Base-by-base conservation (phyloP, 2,113 vertebrate genomes). In the Meleagris gallopavo region DNA sequence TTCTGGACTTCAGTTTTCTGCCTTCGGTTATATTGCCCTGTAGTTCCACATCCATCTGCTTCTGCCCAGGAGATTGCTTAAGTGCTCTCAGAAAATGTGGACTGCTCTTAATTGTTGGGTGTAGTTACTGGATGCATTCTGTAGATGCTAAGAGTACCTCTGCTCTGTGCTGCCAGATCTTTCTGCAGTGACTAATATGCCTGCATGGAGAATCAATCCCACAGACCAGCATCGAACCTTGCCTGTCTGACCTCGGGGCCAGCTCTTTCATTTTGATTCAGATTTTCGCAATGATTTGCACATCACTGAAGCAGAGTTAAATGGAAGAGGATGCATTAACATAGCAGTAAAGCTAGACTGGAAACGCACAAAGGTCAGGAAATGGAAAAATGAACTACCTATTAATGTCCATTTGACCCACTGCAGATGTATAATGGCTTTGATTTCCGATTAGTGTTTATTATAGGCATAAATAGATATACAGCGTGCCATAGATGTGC, bases 281-380 rank as follows among this genome's bases (percentile, higher is more conserved):
- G 50, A 86, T 94, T 89, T 74, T 48, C 69, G 72, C 83, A 52
- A 17, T 54, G 91, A 88, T 95, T 88, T 92, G 88, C 90, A 78
- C 76, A 69, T 90, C 85, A 84, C 46, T 90, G 70, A 69, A 93
- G 79, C 76, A 36, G 84, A 84, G 77, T 72, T 86, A 91, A 86
- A 88, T 86, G 57, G 66, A 93, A 83, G 73, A 86, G 69, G 61
- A 72, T 93, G 73, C 88, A 91, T 93, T 97, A 95, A 95, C 54
- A 46, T 45, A 81, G 83, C 57, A 43, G 36, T 81, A 43, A 34
- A 81, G 73, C 83, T 78, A 27, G 38, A 57, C 79, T 93, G 62
- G 57, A 91, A 90, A 40, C 0, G 1, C 16, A 29, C 65, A 84
- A 57, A 88, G 91, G 83, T 95, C 73, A 75, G 79, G 79, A 95